Evolutionary conservation across 2,113 vertebrate genomes (phyloP), one percentile per base, ranked within the genome.

Genomic region (Talpa occidentalis): DNA sequence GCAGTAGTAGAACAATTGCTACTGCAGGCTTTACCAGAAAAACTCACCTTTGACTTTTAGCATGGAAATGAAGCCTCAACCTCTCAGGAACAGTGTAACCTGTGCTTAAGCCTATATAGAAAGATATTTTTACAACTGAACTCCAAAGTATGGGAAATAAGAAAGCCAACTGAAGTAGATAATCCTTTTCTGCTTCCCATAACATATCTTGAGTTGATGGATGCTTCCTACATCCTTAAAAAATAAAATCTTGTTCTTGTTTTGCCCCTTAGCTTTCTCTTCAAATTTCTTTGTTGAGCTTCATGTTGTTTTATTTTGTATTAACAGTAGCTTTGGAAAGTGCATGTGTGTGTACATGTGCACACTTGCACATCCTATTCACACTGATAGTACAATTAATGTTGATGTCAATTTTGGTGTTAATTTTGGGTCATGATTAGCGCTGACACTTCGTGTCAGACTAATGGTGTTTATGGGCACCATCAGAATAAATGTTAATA

Each of bases 351-450:
- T 35, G 10, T 93, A 69, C 16, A 37, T 79, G 8, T 73, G 40
- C 73, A 60, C 15, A 10, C 42, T 87, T 98, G 93, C 88, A 97
- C 94, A 92, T 98, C 98, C 97, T 70, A 6, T 72, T 98, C 97
- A 66, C 97, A 96, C 91, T 97, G 97, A 98, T 98, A 98, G 97
- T 74, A 91, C 98, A 98, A 98, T 98, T 98, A 98, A 98, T 96
- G 97, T 96, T 97, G 97, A 95, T 98, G 97, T 98, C 98, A 98
- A 98, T 98, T 98, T 98, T 97, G 97, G 97, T 98, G 98, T 98
- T 98, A 98, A 98, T 98, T 98, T 98, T 98, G 97, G 98, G 98
- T 98, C 97, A 94, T 98, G 98, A 98, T 98, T 98, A 98, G 97
- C 97, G 97, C 98, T 98, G 98, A 98, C 98, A 98, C 95, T 97